Base-by-base conservation (phyloP, 2,113 vertebrate species). In the Tragelaphus buxtoni region DNA sequence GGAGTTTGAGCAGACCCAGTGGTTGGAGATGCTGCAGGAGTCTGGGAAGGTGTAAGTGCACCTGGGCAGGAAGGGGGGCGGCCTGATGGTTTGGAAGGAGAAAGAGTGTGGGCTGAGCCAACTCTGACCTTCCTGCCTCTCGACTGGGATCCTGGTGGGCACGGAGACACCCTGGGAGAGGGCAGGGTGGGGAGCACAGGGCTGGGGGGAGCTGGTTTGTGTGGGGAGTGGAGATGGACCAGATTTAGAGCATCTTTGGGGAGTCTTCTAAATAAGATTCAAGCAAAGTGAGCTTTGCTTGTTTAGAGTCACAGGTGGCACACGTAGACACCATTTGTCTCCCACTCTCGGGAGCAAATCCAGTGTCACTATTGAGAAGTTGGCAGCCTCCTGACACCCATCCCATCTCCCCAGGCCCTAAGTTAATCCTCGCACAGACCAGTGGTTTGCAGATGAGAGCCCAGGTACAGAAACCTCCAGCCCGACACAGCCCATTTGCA, bases 21-120 rank as follows among this genome's bases (percentile, higher is more conserved):
- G 99, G 99, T 98, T 99, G 97, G 99, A 99, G 98, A 99, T 99
- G 99, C 99, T 99, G 77, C 99, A 99, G 97, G 99, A 99, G 80
- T 99, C 99, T 0, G 99, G 99, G 93, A 99, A 99, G 99, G 99
- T 99, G 99, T 99, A 99, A 99, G 99, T 98, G 39, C 24, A 35
- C 63, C 7, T 16, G 30, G 77, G 85, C 47, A 86, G 86, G 58
- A 61, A 39, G 5, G 28, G 6, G 58, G 47, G 53, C 32, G 7
- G 53, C 55, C 58, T 45, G 56, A 16, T 16, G 26, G 30, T 42
- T 35, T 9, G 6, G 22, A 24, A 49, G 61, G 79, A 77, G 45
- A 30, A n/a, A 16, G 51, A 56, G 5, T 28, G 3, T 3, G 26
- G 65, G 42, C 32, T 13, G 42, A 56, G 39, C 55, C 4, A 1